Conservation (phyloP, 2,113 vertebrate genomes). For the Athene noctua region DNA sequence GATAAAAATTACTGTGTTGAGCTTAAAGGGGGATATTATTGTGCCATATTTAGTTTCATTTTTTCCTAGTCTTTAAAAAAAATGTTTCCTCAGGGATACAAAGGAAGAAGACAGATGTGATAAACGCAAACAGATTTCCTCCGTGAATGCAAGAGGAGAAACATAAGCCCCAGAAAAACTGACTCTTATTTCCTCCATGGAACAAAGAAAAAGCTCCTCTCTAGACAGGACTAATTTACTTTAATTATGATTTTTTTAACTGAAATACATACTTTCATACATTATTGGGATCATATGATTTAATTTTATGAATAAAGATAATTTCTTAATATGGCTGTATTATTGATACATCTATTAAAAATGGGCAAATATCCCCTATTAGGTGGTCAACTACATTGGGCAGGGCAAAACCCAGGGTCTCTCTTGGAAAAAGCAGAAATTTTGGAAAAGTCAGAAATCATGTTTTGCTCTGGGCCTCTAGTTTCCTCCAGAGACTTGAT, state of each 20-base stretch:
- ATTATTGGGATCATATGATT: not conserved
- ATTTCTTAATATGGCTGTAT: not conserved
- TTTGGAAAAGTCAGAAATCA: accelerated
- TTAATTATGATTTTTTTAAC: not conserved
- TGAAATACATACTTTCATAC: not conserved
- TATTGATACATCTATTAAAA: not conserved
- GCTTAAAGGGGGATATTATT: conserved; percentile 29
- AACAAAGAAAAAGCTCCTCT: not conserved
- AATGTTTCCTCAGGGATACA: conserved; percentile 17
- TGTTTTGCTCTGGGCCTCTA: not conserved
- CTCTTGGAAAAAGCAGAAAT: not conserved
- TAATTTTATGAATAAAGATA: not conserved
- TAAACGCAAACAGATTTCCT: conserved; percentile 39
- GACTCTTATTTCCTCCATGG: not conserved
- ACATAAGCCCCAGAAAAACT: not conserved
- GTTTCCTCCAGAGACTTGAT: not conserved
- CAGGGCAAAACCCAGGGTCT: not conserved
- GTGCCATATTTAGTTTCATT: conserved; percentile 27
- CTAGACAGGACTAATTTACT: not conserved
- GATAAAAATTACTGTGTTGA: conserved; percentile 43
- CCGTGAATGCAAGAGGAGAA: not conserved
- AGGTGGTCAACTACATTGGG: not conserved
- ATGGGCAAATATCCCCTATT: not conserved
- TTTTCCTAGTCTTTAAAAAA: conserved; percentile 9
- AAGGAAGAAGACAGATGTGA: conserved; percentile 14